phyloP scores from a whole-genome alignment of 1,140 invertebrate species.

The Cepaea nemoralis region DNA sequence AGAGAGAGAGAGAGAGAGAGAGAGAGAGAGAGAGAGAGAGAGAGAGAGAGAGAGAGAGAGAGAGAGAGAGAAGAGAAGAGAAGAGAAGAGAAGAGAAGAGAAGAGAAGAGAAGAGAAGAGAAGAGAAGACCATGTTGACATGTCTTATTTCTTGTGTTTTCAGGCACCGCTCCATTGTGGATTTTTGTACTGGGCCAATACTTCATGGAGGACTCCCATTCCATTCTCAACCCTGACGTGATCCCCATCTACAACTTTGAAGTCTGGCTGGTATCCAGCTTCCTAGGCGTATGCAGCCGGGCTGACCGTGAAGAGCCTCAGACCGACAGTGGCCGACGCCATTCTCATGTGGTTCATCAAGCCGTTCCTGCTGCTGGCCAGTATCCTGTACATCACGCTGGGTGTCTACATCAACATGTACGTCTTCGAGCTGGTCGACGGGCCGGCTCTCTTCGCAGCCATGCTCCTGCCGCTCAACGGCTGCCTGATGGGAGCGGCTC shows the following conservation, averaged over 20 bases:
- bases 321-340: constrained; percentile 61
- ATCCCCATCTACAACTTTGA: constrained; percentile 67
- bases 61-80: constrained; percentile 1
- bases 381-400: constrained; percentile 69
- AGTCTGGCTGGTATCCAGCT: constrained; percentile 65
- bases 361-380: constrained; percentile 65
- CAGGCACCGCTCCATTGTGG: constrained; percentile 68
- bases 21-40: constrained; percentile 36
- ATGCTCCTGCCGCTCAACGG: constrained; percentile 63
- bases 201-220: constrained; percentile 53
- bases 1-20: constrained; percentile 19
- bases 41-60: constrained; percentile 36
- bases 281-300: constrained; percentile 65
- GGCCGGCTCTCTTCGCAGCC: constrained; percentile 57
- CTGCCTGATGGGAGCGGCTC: constrained; percentile 55
- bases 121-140: too few relatives aligned
- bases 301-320: constrained; percentile 60
- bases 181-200: constrained; percentile 68
- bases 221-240: constrained; percentile 46
- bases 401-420: constrained; percentile 71
- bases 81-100: background rate
- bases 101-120: background rate
- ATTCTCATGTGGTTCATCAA: constrained; percentile 68
- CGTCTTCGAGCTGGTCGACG: constrained; percentile 63
- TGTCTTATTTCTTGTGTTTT: constrained; percentile 39